Base-by-base conservation (phyloP, 2,888 invertebrate species). In the Andrena fulva region DNA sequence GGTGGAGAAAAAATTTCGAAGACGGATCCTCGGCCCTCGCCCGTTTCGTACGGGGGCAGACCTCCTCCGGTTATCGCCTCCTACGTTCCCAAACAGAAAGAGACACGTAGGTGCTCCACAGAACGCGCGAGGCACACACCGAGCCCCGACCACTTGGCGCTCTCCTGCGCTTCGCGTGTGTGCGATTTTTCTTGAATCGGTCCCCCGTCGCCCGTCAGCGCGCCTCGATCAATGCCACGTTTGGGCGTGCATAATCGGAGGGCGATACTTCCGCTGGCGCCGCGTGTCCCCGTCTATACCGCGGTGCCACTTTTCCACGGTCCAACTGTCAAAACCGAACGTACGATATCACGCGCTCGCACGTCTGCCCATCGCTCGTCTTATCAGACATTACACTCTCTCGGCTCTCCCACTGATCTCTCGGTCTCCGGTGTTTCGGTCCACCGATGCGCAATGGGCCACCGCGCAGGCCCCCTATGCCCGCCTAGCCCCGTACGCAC, bases 371-470 rank as follows among this genome's bases (percentile, higher is more conserved):
- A 90, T 90, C 89, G 90, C 86, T 89, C 85, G 87, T 90, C 90
- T 91, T 91, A 91, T 92, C 91, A 92, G 91, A 85, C 91, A 88
- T 91, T 91, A 92, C 90, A 90, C 92, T 91, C 89, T 91, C 89
- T 78, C 85, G 70, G 70, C 80, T 87, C 79, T 85, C 82, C 81
- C 78, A 86, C 85, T 86, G 84, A 74, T 85, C 70, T 81, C 62
- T 68, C 80, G 62, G 74, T 63, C 76, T 69, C 69, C 80, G 72
- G 73, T 74, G 60, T 71, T 77, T 82, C 86, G 79, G 75, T 60
- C 76, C 83, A 77, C 79, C 82, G 35, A 69, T 86, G 91, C 88
- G 90, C 90, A 89, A 27, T 74, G 60, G 59, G 70, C 54, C 64
- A 60, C 56, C 63, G 79, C 87, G 79, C 87, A 79, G 67, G 67